Evolutionary conservation across 2,888 invertebrate genomes (phyloP), one percentile per base, ranked within the genome.

Genomic region (Hetaerina titia): DNA sequence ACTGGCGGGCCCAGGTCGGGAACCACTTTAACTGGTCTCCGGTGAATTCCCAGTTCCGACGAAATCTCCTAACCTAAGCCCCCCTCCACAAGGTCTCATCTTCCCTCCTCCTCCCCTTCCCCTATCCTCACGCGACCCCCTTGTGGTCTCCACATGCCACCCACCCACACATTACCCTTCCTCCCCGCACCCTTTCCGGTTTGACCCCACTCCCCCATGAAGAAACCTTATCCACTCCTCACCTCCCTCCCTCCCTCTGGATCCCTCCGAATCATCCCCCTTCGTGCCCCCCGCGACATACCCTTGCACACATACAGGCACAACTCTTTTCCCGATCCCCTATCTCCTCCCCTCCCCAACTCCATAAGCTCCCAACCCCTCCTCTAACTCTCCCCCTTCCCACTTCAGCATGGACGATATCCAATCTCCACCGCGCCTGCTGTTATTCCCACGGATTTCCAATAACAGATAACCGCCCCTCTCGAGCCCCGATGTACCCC

Each of bases 371-470:
- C n/a, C 69, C n/a, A 6, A 69, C 63, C 63, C 63, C 1, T 17
- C 63, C 63, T 17, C 63, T 63, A 6, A 69, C 63, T 17, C 63
- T 63, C 63, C 63, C 63, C 63, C 63, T 63, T 63, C 63, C 81
- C 81, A 81, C 81, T 81, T 81, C 31, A 81, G 81, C 81, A 81
- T 81, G 81, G 81, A 81, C 81, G 81, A 81, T 81, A 81, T 81
- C 81, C 81, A 81, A 81, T 81, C 81, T 81, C 81, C 81, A 81
- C 25, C 31, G 81, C 81, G 81, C 81, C 81, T 81, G 81, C 81
- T 81, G 81, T 81, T 81, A 81, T 81, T 81, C 81, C 81, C 81
- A 81, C 81, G 81, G 81, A 81, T 81, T 81, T 81, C 81, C 81
- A 81, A 81, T 81, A 81, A 81, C 81, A 81, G 81, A 81, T 81